Evolutionary conservation across 2,888 invertebrate genomes (phyloP), one percentile per base, ranked within the genome.

Genomic region (Anticlea derivata): DNA sequence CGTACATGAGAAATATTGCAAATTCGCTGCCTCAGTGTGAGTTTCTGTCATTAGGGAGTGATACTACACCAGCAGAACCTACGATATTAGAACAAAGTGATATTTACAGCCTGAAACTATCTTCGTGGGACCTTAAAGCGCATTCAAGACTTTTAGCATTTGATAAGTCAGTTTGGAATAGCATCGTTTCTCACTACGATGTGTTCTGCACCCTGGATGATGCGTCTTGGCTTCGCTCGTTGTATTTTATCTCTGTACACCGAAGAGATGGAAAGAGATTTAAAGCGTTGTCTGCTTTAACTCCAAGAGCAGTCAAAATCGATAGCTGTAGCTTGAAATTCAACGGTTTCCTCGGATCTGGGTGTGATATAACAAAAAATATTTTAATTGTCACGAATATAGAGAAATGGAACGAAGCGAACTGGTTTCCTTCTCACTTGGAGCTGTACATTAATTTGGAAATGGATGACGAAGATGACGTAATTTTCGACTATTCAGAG

Each of bases 201-300:
- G 35, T 78, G 2, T 84, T 78, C 57, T 85, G 83, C 63, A 43
- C 50, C 3, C 41, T 79, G 6, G 80, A 83, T 26, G 83, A 83
- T 46, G 65, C 66, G 26, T 78, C 83, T 0, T 85, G 84, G 84
- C 56, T 69, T 1, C 66, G 68, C 1, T 78, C 82, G 7, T 51
- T 84, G 8, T 70, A 71, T 20, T 77, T 74, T 35, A 34, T 83
- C 24, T 81, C 80, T 1, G 50, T 76, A 20, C 70, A 75, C 50
- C 65, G 72, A 27, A 70, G 47, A 63, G 70, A 75, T 45, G 76
- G 73, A 0, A 59, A 60, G 7, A 68, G 63, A 27, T 81, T 71
- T 41, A 76, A 72, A 68, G 75, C 79, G 1, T 66, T 82, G 38
- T 68, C 77, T 7, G 71, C 67, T 51, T 35, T 53, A 8, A 38